Conservation (phyloP, 37 sponge, comb jelly and placozoan genomes). For the Spongia lamella region DNA sequence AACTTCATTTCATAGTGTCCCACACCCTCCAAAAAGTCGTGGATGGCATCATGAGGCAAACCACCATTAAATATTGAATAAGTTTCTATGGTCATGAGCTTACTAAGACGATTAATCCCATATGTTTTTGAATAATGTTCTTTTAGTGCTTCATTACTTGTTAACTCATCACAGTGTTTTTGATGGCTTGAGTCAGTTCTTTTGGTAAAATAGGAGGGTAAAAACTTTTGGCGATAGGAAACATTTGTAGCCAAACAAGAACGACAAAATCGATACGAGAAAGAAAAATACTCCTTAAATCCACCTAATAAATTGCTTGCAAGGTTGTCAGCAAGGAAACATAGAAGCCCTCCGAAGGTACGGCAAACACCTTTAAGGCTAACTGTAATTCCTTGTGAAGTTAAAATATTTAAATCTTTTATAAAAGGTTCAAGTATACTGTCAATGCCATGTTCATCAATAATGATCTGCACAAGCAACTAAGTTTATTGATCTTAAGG, state of each 20-base stretch:
- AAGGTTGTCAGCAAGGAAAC: slow-evolving; percentile 42
- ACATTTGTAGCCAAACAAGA: background rate
- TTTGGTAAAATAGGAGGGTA: background rate
- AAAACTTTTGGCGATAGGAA: too few relatives aligned
- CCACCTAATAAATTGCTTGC: slow-evolving; percentile 41
- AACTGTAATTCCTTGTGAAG: slow-evolving; percentile 16
- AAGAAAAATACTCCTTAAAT: slow-evolving; percentile 38
- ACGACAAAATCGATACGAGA: slow-evolving; percentile 24
- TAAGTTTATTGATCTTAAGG: too few relatives aligned
- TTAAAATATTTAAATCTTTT: background rate
- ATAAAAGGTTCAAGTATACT: too few relatives aligned
- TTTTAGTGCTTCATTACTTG: slow-evolving; percentile 2
- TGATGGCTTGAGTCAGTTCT: slow-evolving; percentile 5
- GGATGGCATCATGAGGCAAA: slow-evolving; percentile 56
- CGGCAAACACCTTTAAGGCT: background rate
- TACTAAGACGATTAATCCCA: slow-evolving; percentile 13
- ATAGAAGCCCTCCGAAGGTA: slow-evolving; percentile 23
- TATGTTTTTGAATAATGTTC: slow-evolving; percentile 54
- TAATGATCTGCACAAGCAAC: too few relatives aligned
- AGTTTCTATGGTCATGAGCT: slow-evolving; percentile 1
- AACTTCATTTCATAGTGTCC: too few relatives aligned
- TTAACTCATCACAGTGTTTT: slow-evolving; percentile 20
- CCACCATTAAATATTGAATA: slow-evolving; percentile 37
- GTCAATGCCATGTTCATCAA: too few relatives aligned
- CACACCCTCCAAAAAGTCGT: slow-evolving; percentile 44